These are phyloP conservation scores for Iselma pallidipennis DNA, from an alignment of 2,888 invertebrate genomes.

Conservation along the genomic window DNA sequence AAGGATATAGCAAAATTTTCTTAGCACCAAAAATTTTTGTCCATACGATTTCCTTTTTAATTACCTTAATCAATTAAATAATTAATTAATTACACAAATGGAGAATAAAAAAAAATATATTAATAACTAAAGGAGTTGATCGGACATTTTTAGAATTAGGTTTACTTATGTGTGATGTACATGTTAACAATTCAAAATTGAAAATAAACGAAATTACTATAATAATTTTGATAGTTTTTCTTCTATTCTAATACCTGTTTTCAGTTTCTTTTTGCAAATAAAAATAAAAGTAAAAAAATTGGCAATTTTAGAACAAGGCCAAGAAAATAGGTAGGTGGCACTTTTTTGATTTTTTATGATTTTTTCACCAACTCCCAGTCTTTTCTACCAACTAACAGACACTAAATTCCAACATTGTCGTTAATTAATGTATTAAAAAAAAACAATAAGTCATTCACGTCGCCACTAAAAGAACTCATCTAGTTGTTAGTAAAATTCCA, in stretches of 20 bases:
- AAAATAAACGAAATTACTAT: constrained; percentile 56
- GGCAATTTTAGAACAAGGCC: constrained; percentile 29
- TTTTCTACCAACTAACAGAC: constrained; percentile 47
- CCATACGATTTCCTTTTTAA: constrained; percentile 15
- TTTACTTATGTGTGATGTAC: constrained; percentile 58
- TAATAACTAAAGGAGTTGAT: constrained; percentile 14
- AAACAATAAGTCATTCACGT: background rate
- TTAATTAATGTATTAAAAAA: background rate
- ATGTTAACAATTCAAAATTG: constrained; percentile 58
- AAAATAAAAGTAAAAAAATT: constrained; percentile 20
- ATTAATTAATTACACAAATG: constrained; percentile 29
- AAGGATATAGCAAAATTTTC: constrained; percentile 54
- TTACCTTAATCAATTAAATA: constrained; percentile 5
- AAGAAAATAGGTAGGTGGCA: constrained; percentile 53
- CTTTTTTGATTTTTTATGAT: constrained; percentile 31
- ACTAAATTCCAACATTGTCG: constrained; percentile 52
- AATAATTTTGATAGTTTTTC: constrained; percentile 39
- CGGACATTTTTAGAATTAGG: constrained; percentile 45
- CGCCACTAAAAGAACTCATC: background rate
- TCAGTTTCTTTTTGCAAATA: constrained; percentile 20
- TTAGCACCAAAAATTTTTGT: constrained; percentile 46
- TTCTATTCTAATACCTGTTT: constrained; percentile 23
- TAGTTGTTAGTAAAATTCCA: background rate
- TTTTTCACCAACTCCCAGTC: constrained; percentile 16
- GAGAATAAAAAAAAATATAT: background rate